Evolutionary conservation across 2,113 vertebrate species (phyloP), one percentile per base, ranked within the genome.

Genomic region (Catharus bicknelli): DNA sequence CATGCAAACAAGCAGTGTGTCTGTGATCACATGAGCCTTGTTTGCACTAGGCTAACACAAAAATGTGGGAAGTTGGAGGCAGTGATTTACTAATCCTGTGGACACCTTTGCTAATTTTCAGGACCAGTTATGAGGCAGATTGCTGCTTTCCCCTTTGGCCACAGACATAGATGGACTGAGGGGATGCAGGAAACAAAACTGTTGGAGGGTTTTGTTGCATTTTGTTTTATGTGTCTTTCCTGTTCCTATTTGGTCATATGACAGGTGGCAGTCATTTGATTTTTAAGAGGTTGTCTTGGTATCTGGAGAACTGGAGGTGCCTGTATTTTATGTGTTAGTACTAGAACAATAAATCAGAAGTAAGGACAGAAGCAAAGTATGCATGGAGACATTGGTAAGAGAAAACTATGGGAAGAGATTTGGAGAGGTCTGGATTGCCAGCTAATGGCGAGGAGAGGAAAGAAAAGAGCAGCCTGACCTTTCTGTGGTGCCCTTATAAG

Each of bases 381-480:
- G 36, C 27, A 55, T 16, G 54, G 55, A 75, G 30, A 51, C 40
- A 17, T 5, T 59, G 15, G 10, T 30, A 53, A 63, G 19, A 67
- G 66, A 64, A 82, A 61, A 38, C 53, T 68, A 14, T 38, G 29
- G 36, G 16, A 80, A 68, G 57, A 89, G 38, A 62, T 34, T 78
- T 84, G 21, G 58, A 92, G 74, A 89, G 26, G 40, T 77, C 40
- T 77, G 76, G 57, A 19, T 59, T 89, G 50, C 29, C 4, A 4
- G 66, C 32, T 85, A 50, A 79, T 68, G 32, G 57, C n/a, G 38
- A 12, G 81, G 22, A 93, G 36, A 83, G 54, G 74, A 69, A 85
- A 76, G 72, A 87, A 94, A 94, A 96, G 78, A 94, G 84, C 92
- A 95, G 67, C 58, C 82, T 86, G 91, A 83, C 91, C 87, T 96